A percentile compares a stretch with the other conserved stretches of the same genome.
These are phyloP conservation scores for Porites australiensis DNA, from an alignment of 64 coral and sea anemone species.

Conservation along the genomic window DNA sequence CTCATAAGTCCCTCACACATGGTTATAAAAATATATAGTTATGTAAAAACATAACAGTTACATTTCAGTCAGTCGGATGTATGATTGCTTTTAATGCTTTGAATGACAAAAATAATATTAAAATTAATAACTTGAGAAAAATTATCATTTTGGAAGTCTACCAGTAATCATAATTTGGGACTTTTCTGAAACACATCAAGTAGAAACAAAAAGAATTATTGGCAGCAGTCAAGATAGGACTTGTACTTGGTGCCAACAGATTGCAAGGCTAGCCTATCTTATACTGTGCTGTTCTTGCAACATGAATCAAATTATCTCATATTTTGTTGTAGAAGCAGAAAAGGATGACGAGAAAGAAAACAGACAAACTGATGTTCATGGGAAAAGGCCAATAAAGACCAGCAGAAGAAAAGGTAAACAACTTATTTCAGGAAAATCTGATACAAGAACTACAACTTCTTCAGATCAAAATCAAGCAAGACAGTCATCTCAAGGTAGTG, in stretches of 20 bases:
- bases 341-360: conserved; percentile 38
- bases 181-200: too few species aligned
- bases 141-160: too few species aligned
- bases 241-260: too few species aligned
- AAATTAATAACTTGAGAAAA: too few species aligned
- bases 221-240: too few species aligned
- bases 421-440: background rate
- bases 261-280: too few species aligned
- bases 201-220: too few species aligned
- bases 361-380: background rate
- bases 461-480: background rate
- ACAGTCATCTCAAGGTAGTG: background rate
- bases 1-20: background rate
- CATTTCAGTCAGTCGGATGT: too few species aligned
- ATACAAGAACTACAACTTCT: background rate
- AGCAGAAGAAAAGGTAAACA: conserved; percentile 8
- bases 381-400: conserved; percentile 23
- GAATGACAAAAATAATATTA: conserved; percentile 12
- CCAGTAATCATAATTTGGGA: too few species aligned
- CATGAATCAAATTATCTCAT: background rate
- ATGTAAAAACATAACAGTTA: too few species aligned
- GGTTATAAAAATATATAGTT: background rate
- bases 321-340: background rate
- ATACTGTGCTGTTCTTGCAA: too few species aligned
- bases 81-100: background rate